Evolutionary conservation across 1,140 invertebrate species (phyloP).

Genomic region (Hesperophylax magnus): DNA sequence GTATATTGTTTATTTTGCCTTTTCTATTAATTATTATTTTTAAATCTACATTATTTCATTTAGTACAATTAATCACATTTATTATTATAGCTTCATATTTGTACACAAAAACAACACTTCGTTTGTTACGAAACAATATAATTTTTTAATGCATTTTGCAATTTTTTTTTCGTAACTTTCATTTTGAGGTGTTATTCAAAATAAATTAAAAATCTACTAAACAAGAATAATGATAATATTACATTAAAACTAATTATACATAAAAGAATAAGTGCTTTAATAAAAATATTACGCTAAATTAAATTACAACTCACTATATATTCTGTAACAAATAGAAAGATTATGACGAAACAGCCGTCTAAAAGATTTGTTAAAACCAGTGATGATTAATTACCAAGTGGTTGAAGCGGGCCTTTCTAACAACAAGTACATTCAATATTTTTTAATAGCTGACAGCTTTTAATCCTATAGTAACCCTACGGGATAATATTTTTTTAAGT

Average conservation of each 20-base stretch:
- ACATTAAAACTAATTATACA: constrained; percentile 12
- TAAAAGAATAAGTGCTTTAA: constrained; percentile 39
- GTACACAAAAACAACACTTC: neutral
- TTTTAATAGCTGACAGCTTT: neutral
- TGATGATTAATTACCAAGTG: neutral
- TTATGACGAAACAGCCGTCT: constrained; percentile 19
- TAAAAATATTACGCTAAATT: constrained; percentile 37
- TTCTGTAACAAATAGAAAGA: constrained; percentile 28
- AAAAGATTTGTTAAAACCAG: neutral
- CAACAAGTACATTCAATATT: neutral
- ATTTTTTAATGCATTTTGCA: neutral
- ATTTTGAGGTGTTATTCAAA: neutral
- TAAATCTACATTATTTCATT: neutral
- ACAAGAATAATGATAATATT: constrained; percentile 25
- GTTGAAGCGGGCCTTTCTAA: constrained; percentile 13
- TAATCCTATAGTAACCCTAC: too few relatives aligned
- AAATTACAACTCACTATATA: constrained; percentile 17
- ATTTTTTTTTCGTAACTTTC: neutral
- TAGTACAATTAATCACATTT: constrained; percentile 15
- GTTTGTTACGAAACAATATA: too few relatives aligned
- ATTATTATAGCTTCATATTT: neutral
- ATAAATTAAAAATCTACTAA: constrained; percentile 15
- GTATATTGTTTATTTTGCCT: constrained; percentile 17
- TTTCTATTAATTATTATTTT: constrained; percentile 25
- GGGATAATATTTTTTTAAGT: too few relatives aligned